Evolutionary conservation across 2,797 vertebrate genomes (phyloP).

Genomic region (Knipowitschia caucasica): DNA sequence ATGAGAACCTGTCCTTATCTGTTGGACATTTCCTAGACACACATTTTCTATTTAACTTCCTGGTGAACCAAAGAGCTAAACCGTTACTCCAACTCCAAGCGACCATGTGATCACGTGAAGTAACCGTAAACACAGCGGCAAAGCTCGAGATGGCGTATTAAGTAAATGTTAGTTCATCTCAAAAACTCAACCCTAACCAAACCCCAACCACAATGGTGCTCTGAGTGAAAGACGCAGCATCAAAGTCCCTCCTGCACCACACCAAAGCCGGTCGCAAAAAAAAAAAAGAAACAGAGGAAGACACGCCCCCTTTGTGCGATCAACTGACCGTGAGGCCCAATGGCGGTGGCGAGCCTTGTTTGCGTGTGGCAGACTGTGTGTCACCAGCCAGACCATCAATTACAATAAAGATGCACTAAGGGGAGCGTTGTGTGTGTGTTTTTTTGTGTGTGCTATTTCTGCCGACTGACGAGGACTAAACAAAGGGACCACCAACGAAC

Average conservation of each 20-base stretch:
- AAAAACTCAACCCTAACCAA: constrained; percentile 4
- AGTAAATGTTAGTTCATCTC: constrained; percentile 10
- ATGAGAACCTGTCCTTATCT: constrained; percentile 19
- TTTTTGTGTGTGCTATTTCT: constrained; percentile 50
- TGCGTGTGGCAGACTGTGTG: constrained; percentile 38
- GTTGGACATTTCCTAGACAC: constrained; percentile 25
- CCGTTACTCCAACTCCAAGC: constrained; percentile 21
- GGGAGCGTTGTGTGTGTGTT: constrained; percentile 20
- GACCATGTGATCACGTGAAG: constrained; percentile 25
- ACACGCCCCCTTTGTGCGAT: constrained; percentile 16
- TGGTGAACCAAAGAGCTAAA: constrained; percentile 20
- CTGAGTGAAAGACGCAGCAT: constrained; percentile 29
- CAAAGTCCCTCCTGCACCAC: constrained; percentile 32
- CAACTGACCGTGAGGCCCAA: constrained; percentile 23
- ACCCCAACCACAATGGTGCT: constrained; percentile 16
- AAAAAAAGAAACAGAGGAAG: not conserved
- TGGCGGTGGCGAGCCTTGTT: constrained; percentile 16
- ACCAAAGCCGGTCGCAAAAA: constrained; percentile 13
- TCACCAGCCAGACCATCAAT: constrained; percentile 52
- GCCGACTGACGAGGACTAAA: constrained; percentile 58
- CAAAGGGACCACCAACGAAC: constrained; percentile 55
- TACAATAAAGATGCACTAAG: constrained; percentile 29
- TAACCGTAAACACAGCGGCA: constrained; percentile 8
- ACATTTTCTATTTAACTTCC: constrained; percentile 27
- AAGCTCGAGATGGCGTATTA: constrained; percentile 8